Percentiles rank a stretch among this genome's conserved stretches.
Conservation (phyloP, 2,797 vertebrate genomes). For the Pantherophis alleghaniensis region DNA sequence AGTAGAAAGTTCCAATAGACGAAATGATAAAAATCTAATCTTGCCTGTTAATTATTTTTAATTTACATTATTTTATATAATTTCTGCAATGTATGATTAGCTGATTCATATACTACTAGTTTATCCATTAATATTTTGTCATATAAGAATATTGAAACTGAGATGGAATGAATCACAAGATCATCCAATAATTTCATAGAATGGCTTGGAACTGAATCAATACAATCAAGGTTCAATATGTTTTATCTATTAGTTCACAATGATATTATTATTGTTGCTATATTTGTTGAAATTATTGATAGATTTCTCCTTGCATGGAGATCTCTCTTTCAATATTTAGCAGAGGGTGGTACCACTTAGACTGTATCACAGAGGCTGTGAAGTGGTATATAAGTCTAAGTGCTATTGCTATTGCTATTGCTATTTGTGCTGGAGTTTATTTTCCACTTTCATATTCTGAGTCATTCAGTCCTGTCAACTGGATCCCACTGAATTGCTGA, state of each 20-base stretch:
- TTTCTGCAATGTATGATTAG: background rate
- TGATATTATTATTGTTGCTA: background rate
- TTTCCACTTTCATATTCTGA: background rate
- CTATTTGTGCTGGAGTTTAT: background rate
- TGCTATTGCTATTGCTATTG: too few relatives aligned
- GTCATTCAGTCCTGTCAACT: background rate
- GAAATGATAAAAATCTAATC: background rate
- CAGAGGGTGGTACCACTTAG: too few relatives aligned
- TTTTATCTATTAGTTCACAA: background rate
- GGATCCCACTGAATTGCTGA: background rate
- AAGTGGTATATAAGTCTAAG: too few relatives aligned
- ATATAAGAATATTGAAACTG: background rate
- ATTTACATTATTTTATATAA: slow-evolving; percentile 8
- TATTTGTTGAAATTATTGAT: background rate
- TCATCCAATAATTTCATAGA: background rate
- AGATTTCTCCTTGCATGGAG: background rate
- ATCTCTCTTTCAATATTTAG: too few relatives aligned
- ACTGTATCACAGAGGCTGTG: too few relatives aligned
- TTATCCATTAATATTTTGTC: background rate
- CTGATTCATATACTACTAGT: background rate
- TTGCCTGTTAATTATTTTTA: background rate
- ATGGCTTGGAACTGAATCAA: background rate
- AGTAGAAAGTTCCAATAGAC: background rate
- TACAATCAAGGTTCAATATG: background rate
- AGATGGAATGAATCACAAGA: background rate